Conservation (phyloP, 2,888 invertebrate species). For the Brachylomia viminalis region DNA sequence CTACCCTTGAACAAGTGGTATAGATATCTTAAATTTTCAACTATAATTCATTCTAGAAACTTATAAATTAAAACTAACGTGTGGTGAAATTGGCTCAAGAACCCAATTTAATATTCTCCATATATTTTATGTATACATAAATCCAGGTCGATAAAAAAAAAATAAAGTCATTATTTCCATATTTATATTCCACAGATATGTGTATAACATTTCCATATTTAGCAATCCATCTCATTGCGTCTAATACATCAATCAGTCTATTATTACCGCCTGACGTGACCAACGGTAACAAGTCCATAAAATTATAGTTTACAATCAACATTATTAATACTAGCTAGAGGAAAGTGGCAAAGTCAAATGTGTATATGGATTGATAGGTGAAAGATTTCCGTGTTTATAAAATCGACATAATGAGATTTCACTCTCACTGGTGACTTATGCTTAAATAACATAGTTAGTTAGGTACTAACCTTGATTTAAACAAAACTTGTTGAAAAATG, state of each 20-base stretch:
- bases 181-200: constrained; percentile 80
- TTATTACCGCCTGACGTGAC: constrained; percentile 51
- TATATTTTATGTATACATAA: constrained; percentile 35
- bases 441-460: constrained; percentile 60
- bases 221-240: constrained; percentile 69
- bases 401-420: constrained; percentile 68
- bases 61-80: constrained; percentile 21
- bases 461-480: constrained; percentile 67
- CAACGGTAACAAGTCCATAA: constrained; percentile 62
- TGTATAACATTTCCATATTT: constrained; percentile 76
- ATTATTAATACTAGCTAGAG: constrained; percentile 54
- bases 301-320: constrained; percentile 64
- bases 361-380: constrained; percentile 31
- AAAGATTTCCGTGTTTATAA: constrained; percentile 51
- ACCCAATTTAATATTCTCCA: constrained; percentile 33
- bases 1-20: constrained; percentile 33
- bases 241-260: constrained; percentile 73
- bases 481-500: constrained; percentile 65
- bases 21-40: constrained; percentile 44
- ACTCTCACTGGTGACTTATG: constrained; percentile 64
- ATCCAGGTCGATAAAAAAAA: constrained; percentile 63
- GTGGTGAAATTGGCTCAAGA: constrained; percentile 54
- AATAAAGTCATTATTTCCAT: constrained; percentile 72
- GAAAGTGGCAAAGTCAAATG: constrained; percentile 36
- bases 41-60: constrained; percentile 37